A percentile compares a stretch with the other conserved stretches of the same genome.
phyloP scores from a whole-genome alignment of 2,888 invertebrate genomes.

The Brachylomia viminalis region DNA sequence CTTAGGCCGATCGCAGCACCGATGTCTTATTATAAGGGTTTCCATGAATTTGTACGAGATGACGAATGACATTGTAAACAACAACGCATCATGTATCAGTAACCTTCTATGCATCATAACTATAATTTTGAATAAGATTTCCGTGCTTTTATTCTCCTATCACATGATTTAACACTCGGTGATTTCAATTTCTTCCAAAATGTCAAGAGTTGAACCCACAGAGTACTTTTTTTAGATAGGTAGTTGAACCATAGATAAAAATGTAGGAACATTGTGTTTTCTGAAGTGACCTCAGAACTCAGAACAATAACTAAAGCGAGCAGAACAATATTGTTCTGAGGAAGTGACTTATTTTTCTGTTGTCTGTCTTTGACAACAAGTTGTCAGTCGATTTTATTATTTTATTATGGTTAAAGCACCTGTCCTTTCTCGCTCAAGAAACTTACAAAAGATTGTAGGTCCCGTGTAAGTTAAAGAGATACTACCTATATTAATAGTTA shows the following conservation, averaged over 20 bases:
- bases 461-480: neutral
- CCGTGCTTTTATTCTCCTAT: conserved; percentile 11
- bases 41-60: conserved; percentile 61
- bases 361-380: neutral
- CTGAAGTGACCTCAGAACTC: no score
- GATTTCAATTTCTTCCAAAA: neutral
- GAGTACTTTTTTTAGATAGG: no score
- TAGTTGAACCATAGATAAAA: no score
- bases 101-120: conserved; percentile 5
- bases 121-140: conserved; percentile 21
- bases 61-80: conserved; percentile 37
- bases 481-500: neutral
- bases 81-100: conserved; percentile 2
- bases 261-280: no score
- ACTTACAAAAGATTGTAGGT: neutral
- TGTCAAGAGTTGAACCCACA: neutral
- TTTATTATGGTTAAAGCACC: neutral
- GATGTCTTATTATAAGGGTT: conserved; percentile 71
- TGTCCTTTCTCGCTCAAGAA: neutral
- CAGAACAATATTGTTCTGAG: no score
- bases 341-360: no score
- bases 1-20: neutral
- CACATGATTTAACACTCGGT: neutral
- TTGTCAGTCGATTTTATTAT: neutral
- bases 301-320: no score